Base-by-base conservation (phyloP, 2,113 vertebrate genomes). In the Taxidea taxus region DNA sequence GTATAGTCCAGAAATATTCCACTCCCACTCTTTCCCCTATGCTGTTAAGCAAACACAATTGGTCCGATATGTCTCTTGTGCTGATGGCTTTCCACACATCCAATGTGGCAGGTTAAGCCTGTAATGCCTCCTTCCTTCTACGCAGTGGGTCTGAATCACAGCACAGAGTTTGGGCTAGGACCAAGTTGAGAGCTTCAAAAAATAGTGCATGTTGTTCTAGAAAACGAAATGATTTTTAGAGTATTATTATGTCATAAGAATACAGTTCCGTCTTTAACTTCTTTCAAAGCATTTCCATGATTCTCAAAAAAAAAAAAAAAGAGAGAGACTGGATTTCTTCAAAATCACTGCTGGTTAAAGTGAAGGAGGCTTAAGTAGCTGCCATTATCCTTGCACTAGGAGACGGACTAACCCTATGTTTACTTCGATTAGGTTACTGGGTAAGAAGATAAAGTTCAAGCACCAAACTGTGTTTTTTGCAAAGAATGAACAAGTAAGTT, bases 161-260 rank as follows among this genome's bases (percentile, higher is more conserved):
- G 47, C 29, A 34, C 27, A 90, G 34, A 39, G 2, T 81, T 94
- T 27, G 72, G 13, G 81, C 31, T 29, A 90, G 2, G 29, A 54
- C 39, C 44, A 94, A 34, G 4, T 1, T 31, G n/a, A 83, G 44
- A 78, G 21, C 12, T 84, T 42, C 21, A 54, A 56, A 86, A 84
- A 42, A 0, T 27, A 62, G 11, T 18, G 4, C 39, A 11, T 25
- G 58, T 47, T 80, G 47, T 56, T 93, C 64, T 8, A 54, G n/a
- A 27, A 56, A 87, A 83, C n/a, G 1, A 87, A 90, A 18, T 42
- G 3, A 56, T 87, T 62, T 75, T 92, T 10, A 74, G 95, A 93
- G 68, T 90, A 39, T 49, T 87, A 25, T 13, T 85, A 21, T 85
- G 4, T 39, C 23, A 42, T 37, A 21, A 68, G 16, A 75, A 56